A percentile compares a stretch with the other conserved stretches of the same genome.
These are phyloP conservation scores for Pteronotus mesoamericanus DNA, from an alignment of 2,797 vertebrate species.

Conservation along the genomic window DNA sequence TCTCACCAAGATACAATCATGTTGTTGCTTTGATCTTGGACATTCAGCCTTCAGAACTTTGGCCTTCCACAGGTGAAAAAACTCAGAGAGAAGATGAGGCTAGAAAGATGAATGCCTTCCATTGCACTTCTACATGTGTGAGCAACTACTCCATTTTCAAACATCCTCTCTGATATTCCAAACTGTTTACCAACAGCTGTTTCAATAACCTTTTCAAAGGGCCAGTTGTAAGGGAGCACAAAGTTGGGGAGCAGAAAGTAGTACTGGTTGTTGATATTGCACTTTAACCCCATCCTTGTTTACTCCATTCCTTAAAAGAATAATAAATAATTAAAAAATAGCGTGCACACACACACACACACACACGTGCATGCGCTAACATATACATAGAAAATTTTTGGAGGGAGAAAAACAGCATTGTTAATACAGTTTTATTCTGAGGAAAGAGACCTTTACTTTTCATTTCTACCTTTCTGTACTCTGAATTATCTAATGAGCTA, in stretches of 20 bases:
- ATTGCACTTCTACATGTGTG: background rate
- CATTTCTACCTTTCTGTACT: background rate
- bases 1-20: background rate
- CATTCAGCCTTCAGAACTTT: background rate
- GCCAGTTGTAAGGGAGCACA: no score
- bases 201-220: background rate
- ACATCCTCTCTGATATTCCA: background rate
- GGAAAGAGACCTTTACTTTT: background rate
- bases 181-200: background rate
- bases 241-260: background rate
- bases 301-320: background rate
- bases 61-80: background rate
- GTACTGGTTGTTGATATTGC: background rate
- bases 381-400: background rate
- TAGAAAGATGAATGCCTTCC: background rate
- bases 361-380: background rate
- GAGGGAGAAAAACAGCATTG: background rate
- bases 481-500: background rate
- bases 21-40: background rate
- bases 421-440: slow-evolving; percentile 9
- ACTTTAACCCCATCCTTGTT: background rate
- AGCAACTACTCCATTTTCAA: background rate
- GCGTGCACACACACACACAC: no score
- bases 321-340: background rate
- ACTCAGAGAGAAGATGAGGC: background rate